Percentiles rank a stretch among this genome's conserved stretches.
These are phyloP conservation scores for Saimiri boliviensis DNA, from an alignment of 2,113 vertebrate genomes.

Conservation along the genomic window DNA sequence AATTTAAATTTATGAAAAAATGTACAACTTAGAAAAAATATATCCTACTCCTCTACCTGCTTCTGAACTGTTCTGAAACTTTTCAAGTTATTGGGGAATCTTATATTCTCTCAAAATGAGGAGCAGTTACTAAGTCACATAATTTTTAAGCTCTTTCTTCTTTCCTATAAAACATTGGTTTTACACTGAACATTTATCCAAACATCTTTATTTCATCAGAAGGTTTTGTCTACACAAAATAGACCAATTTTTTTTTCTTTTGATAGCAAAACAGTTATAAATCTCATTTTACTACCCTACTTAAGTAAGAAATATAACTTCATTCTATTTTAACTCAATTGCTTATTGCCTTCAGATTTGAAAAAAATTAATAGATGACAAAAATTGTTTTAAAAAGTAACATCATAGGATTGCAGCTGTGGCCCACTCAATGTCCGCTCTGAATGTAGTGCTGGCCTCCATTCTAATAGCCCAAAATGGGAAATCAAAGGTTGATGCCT, in stretches of 20 bases:
- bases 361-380: neutral
- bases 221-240: neutral
- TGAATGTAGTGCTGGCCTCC: neutral
- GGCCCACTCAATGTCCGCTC: too few species aligned
- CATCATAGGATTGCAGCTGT: neutral
- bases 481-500: neutral
- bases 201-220: neutral
- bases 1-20: neutral
- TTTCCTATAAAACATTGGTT: neutral
- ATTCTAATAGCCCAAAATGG: neutral
- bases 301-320: neutral
- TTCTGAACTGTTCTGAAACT: neutral
- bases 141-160: fast-evolving
- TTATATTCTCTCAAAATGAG: neutral
- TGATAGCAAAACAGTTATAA: neutral
- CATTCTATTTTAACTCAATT: neutral
- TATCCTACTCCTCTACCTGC: neutral
- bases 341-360: neutral
- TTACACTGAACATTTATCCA: neutral
- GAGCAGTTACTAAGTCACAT: neutral
- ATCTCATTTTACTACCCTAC: neutral
- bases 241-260: neutral
- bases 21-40: neutral
- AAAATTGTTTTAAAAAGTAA: neutral
- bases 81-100: neutral